A percentile compares a stretch with the other conserved stretches of the same genome.
Conservation (phyloP, 1,140 invertebrate species). For the Drosophila orosa region DNA sequence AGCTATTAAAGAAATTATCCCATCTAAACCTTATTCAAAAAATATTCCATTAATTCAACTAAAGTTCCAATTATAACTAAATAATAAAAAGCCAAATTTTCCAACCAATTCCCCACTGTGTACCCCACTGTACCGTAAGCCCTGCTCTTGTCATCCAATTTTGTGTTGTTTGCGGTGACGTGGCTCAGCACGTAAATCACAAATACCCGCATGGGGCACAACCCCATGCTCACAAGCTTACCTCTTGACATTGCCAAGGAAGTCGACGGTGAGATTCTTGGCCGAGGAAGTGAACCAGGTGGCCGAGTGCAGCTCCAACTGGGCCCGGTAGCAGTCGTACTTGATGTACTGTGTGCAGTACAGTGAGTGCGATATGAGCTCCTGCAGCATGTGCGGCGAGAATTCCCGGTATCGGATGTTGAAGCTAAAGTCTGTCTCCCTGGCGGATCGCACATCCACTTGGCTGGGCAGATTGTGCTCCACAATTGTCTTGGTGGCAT, state of each 20-base stretch:
- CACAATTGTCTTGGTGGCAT: slow-evolving; percentile 94
- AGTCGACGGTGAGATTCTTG: slow-evolving; percentile 91
- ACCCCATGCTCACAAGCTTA: slow-evolving; percentile 83
- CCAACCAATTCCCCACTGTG: too few species aligned
- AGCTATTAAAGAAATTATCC: background rate
- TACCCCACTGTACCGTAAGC: slow-evolving; percentile 27
- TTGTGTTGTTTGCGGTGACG: slow-evolving; percentile 52
- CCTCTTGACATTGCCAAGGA: slow-evolving; percentile 93
- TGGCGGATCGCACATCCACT: slow-evolving; percentile 91
- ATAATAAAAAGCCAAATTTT: background rate
- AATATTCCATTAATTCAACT: too few species aligned
- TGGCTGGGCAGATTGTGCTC: slow-evolving; percentile 96
- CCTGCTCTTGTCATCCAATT: slow-evolving; percentile 45
- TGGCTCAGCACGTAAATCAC: slow-evolving; percentile 65
- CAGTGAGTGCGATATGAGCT: slow-evolving; percentile 94
- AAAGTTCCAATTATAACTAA: background rate
- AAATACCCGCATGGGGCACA: slow-evolving; percentile 32
- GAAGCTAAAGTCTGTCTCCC: slow-evolving; percentile 91
- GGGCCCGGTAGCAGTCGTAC: slow-evolving; percentile 95
- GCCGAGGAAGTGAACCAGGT: slow-evolving; percentile 95
- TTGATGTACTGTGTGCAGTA: slow-evolving; percentile 95
- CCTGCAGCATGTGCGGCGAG: slow-evolving; percentile 94
- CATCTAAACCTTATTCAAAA: background rate
- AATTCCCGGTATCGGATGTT: slow-evolving; percentile 95
- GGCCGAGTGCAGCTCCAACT: slow-evolving; percentile 93